These are phyloP conservation scores for Pica pica DNA, from an alignment of 2,113 vertebrate genomes.

Conservation along the genomic window DNA sequence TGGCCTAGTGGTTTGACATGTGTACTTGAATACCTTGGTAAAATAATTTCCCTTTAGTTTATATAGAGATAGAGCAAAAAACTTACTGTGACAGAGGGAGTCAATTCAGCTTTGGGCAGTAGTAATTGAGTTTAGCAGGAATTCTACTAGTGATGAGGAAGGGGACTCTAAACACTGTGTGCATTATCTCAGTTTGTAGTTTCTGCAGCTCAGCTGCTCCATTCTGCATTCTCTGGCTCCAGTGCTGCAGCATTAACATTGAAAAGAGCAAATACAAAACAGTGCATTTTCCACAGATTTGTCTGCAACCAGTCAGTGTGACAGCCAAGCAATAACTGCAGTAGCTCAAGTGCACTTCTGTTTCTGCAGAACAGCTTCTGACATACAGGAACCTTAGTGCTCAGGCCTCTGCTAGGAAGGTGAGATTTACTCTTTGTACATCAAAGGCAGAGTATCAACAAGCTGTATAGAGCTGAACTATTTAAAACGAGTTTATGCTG, in stretches of 20 bases:
- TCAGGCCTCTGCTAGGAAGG: not conserved
- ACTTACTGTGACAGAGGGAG: not conserved
- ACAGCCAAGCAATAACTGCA: not conserved
- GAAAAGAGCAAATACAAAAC: not conserved
- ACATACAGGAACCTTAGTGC: not conserved
- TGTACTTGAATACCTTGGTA: not conserved
- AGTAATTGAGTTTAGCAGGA: not conserved
- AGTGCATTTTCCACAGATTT: not conserved
- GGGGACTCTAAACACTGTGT: not conserved
- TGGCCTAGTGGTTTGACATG: not conserved
- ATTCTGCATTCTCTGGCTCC: not conserved
- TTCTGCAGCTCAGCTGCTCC: not conserved
- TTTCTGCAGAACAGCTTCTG: not conserved
- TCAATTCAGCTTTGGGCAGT: not conserved
- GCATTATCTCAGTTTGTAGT: not conserved
- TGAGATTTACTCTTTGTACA: not conserved
- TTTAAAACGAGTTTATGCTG: not conserved
- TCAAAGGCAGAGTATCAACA: not conserved
- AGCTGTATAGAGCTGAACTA: not conserved
- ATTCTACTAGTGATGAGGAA: not conserved
- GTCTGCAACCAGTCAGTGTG: not conserved
- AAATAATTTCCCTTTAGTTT: not conserved
- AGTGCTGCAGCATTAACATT: not conserved
- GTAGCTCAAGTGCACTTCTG: not conserved
- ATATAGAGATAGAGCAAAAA: not conserved